phyloP scores from a whole-genome alignment of 2,113 vertebrate genomes.

The Prolemur simus region DNA sequence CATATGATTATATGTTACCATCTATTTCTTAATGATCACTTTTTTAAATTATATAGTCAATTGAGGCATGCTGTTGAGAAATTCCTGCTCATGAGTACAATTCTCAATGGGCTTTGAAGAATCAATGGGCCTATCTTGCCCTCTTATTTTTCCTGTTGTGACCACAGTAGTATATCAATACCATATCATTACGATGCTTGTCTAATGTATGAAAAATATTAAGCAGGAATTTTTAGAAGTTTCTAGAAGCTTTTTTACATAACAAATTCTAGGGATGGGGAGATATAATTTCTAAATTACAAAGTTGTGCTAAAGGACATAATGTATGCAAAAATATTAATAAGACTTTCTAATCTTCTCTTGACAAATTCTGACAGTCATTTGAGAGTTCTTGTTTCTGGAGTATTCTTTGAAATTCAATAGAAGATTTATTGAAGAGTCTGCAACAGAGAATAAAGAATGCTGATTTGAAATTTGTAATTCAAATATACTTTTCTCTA shows the following conservation, averaged over 20 bases:
- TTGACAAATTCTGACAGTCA: conserved; percentile 59
- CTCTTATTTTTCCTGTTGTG: background rate
- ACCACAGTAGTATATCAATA: background rate
- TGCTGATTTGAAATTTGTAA: conserved; percentile 66
- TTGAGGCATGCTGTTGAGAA: background rate
- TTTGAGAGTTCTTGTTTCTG: conserved; percentile 65
- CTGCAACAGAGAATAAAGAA: conserved; percentile 61
- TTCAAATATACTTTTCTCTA: conserved; percentile 62
- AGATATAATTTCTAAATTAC: conserved; percentile 36
- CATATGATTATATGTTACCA: background rate
- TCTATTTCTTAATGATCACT: conserved; percentile 3
- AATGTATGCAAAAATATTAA: conserved; percentile 69
- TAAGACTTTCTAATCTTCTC: conserved; percentile 59
- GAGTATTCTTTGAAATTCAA: conserved; percentile 65
- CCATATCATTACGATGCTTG: background rate
- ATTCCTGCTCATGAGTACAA: background rate
- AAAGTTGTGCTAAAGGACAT: conserved; percentile 26
- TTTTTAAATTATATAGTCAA: background rate
- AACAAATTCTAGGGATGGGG: background rate
- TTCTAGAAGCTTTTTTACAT: background rate
- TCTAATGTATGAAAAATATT: background rate
- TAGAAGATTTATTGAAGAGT: conserved; percentile 59
- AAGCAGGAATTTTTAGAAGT: background rate
- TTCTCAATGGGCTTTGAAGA: background rate
- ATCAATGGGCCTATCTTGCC: background rate